Conservation (phyloP, 1,140 invertebrate species). For the Musca vetustissima region DNA sequence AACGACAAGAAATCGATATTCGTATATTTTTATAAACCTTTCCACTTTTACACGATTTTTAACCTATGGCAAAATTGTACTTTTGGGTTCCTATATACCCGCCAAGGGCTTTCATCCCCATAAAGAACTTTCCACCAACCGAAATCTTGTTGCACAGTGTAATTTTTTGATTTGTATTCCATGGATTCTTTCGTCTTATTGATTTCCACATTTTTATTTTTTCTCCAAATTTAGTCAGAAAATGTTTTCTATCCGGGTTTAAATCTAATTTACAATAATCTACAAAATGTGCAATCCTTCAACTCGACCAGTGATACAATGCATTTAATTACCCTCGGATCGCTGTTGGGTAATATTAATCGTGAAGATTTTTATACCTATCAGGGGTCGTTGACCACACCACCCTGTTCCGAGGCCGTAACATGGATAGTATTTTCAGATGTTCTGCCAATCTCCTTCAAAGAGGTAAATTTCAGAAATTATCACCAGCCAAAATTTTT, state of each 20-base stretch:
- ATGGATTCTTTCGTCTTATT: too few relatives aligned
- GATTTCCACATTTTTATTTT: too few relatives aligned
- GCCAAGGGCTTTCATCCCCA: too few relatives aligned
- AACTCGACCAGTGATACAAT: slow-evolving; percentile 54
- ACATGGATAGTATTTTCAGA: slow-evolving; percentile 87
- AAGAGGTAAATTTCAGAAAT: slow-evolving; percentile 16
- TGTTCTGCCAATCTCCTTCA: slow-evolving; percentile 65
- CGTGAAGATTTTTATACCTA: slow-evolving; percentile 75
- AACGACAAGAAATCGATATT: too few relatives aligned
- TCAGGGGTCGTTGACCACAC: slow-evolving; percentile 85
- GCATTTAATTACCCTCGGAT: slow-evolving; percentile 36
- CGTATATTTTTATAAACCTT: too few relatives aligned
- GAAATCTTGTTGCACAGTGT: too few relatives aligned
- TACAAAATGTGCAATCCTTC: slow-evolving; percentile 36
- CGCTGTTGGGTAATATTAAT: slow-evolving; percentile 54
- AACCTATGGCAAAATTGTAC: too few relatives aligned
- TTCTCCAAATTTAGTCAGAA: not conserved
- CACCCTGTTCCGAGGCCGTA: slow-evolving; percentile 84
- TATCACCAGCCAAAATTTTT: not conserved
- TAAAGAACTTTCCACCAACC: too few relatives aligned
- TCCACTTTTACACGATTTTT: too few relatives aligned
- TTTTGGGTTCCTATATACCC: too few relatives aligned
- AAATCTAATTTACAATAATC: slow-evolving; percentile 36
- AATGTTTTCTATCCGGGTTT: slow-evolving; percentile 33
- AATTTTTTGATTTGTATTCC: too few relatives aligned